These are phyloP conservation scores for Atlantisia rogersi DNA, from an alignment of 2,113 vertebrate genomes.

Conservation along the genomic window DNA sequence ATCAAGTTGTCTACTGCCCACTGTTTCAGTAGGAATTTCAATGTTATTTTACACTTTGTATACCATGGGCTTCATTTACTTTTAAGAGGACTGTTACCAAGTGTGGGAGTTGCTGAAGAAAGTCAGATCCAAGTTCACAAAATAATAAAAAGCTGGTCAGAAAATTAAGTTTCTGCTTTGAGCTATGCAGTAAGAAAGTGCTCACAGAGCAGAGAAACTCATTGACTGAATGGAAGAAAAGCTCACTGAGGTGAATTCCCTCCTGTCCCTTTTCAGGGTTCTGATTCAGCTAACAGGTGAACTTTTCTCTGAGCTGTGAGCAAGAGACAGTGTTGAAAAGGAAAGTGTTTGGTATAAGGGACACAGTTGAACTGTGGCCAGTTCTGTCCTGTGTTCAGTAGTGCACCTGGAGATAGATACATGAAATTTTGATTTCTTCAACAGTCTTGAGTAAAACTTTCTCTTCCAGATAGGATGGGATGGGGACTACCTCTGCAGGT, in stretches of 20 bases:
- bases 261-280: background rate
- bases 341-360: background rate
- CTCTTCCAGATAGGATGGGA: background rate
- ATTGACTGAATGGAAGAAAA: background rate
- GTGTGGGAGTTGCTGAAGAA: background rate
- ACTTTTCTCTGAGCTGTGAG: background rate
- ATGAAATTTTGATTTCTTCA: background rate
- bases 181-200: background rate
- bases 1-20: background rate
- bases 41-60: background rate
- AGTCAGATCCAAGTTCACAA: background rate
- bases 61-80: background rate
- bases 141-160: background rate
- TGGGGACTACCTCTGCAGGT: background rate
- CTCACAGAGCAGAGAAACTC: background rate
- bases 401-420: background rate
- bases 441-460: background rate
- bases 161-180: background rate
- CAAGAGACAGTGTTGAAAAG: background rate
- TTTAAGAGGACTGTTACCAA: background rate
- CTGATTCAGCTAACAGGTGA: background rate
- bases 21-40: background rate
- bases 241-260: background rate
- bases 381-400: background rate
- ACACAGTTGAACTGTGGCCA: background rate